phyloP scores from a whole-genome alignment of 2,797 vertebrate genomes.

The Alauda arvensis region DNA sequence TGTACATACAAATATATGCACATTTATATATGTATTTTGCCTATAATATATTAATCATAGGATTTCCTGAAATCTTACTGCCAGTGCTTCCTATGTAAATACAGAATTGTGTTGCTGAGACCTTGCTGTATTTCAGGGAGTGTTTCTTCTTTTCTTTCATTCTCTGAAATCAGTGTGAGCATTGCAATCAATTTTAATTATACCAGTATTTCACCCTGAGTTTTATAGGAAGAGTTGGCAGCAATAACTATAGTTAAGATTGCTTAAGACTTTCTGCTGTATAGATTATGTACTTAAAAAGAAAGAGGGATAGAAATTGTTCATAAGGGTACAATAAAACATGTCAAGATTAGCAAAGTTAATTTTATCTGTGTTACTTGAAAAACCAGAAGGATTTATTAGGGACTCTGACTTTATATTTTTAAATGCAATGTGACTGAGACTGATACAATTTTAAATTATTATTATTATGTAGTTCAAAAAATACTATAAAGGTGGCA shows the following conservation, averaged over 20 bases:
- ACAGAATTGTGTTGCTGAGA: not conserved
- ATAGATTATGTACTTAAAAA: conserved; percentile 29
- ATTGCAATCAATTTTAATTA: conserved; percentile 45
- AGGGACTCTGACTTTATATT: conserved; percentile 33
- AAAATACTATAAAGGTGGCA: conserved; percentile 56
- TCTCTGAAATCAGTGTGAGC: conserved; percentile 20
- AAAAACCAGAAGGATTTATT: conserved; percentile 57
- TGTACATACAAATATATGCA: not conserved
- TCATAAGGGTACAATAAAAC: conserved; percentile 48
- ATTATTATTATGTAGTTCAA: conserved; percentile 64
- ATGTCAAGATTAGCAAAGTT: conserved; percentile 57
- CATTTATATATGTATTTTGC: not conserved
- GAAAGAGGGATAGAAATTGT: conserved; percentile 8
- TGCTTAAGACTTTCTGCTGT: conserved; percentile 31
- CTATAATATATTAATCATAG: not conserved
- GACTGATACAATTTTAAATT: conserved; percentile 62
- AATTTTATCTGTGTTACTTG: conserved; percentile 48
- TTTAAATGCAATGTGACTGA: conserved; percentile 39
- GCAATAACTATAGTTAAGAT: conserved; percentile 36
- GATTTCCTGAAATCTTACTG: not conserved
- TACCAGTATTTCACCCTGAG: not conserved
- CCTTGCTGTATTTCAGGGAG: not conserved
- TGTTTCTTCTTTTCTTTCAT: conserved; percentile 42
- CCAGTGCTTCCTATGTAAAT: not conserved
- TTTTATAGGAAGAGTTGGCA: conserved; percentile 45